Percentiles rank a stretch among this genome's conserved stretches.
phyloP scores from a whole-genome alignment of 2,113 vertebrate species.

The Albula goreensis region DNA sequence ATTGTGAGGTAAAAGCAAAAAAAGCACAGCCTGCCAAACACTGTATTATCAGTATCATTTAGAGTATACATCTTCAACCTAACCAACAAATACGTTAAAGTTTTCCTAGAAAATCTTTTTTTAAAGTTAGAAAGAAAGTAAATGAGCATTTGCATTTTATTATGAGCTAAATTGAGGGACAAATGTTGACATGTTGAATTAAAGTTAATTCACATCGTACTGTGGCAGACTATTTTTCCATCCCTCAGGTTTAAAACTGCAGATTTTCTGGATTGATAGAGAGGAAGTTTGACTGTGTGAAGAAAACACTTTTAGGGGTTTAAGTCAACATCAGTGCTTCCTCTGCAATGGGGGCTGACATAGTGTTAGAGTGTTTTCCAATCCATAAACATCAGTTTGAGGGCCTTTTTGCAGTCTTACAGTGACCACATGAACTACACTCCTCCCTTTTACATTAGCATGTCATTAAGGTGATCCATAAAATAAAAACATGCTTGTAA shows the following conservation, averaged over 20 bases:
- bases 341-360: background rate
- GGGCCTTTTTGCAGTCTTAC: no score
- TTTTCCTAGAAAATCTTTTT: no score
- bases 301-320: background rate
- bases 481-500: background rate
- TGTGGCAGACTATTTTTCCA: background rate
- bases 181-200: no score
- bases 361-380: background rate
- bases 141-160: background rate
- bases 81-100: no score
- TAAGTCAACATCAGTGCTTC: background rate
- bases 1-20: no score
- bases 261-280: background rate
- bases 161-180: background rate
- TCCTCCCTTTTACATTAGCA: no score
- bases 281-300: background rate
- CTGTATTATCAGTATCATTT: no score
- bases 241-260: background rate
- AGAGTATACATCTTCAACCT: no score
- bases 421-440: background rate
- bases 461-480: no score
- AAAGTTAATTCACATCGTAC: background rate
- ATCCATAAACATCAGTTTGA: background rate
- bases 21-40: no score
- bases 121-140: background rate